Evolutionary conservation across 2,888 invertebrate species (phyloP), one percentile per base, ranked within the genome.

Genomic region (Drosophila helvetica): DNA sequence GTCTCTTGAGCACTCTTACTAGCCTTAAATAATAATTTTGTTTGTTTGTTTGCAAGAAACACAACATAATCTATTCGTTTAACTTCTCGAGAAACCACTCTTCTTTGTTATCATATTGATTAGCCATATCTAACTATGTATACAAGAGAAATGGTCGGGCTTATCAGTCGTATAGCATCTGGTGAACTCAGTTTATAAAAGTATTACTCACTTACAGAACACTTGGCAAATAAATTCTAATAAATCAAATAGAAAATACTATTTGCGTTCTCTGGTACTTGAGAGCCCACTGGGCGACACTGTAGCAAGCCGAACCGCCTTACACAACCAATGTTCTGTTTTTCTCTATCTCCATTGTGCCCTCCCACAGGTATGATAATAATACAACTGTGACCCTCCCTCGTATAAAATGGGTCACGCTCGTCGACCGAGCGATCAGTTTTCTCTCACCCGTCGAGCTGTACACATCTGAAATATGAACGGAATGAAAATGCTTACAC

Each of bases 401-500:
- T 38, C 15, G n/a, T 38, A 38, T 38, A 38, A 38, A 38, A n/a
- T 38, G 15, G 15, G 7, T 0, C n/a, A n/a, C 38, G 38, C n/a
- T 38, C n/a, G 38, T 2, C n/a, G 38, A 38, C 2, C 2, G n/a
- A 38, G 15, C n/a, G 38, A 38, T 38, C 38, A 38, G 38, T 38
- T 38, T 38, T 38, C 38, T 38, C 38, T 38, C 38, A 38, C 15
- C 15, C n/a, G 38, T 38, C 38, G 38, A 38, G 38, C 38, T 1
- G 38, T 6, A 38, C 38, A 38, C n/a, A 38, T 38, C 38, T n/a
- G 7, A 22, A 38, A 52, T 27, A 59, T 59, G 59, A 42, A 45
- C 30, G 50, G 43, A 12, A 9, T 51, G 15, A 59, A 59, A 54
- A 43, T 61, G 22, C n/a, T 61, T 38, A 38, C 38, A n/a, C 38